Base-by-base conservation (phyloP, 2,113 vertebrate genomes). In the Rhea americana region DNA sequence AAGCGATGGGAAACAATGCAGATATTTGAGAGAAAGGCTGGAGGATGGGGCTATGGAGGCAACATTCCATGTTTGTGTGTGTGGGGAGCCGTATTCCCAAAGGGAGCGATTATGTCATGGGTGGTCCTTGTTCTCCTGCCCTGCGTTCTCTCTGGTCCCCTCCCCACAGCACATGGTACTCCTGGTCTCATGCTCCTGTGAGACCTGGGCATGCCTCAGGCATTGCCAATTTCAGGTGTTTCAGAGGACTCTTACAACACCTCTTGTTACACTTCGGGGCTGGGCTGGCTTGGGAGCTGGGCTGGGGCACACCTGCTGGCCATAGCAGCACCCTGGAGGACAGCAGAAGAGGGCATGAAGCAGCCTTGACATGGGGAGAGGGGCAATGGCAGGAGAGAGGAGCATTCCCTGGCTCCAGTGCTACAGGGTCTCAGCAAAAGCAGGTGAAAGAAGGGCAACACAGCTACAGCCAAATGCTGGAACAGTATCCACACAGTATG, bases 51-150 rank as follows among this genome's bases (percentile, higher is more conserved):
- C 61, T 65, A 9, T 7, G 50, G 65, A 35, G 70, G 51, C 74
- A 82, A 59, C 5, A 1, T 32, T 71, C 51, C 11, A 50, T 21
- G 55, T 25, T 71, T 3, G 1, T 0, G 0, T 1, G 0, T 4
- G 9, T 35, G 68, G 41, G 61, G 37, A 87, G 51, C 61, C 72
- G 37, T 0, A 0, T 18, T 75, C 21, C 11, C 30, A 32, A 28
- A 53, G 10, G 30, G 13, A 74, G 47, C 4, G 11, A 50, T 18
- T 43, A 2, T 41, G 68, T 50, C 82, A 48, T 0, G 0, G 26
- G 50, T 71, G 62, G 70, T 75, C 26, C 58, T 79, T 55, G 53
- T 82, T 56, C 26, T 70, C 32, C 59, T 85, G 72, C 59, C 79
- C 39, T 45, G 28, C 22, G 25, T 51, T 55, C 45, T 77, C 41